phyloP scores from a whole-genome alignment of 2,113 vertebrate genomes.

The Brachionichthys hirsutus region DNA sequence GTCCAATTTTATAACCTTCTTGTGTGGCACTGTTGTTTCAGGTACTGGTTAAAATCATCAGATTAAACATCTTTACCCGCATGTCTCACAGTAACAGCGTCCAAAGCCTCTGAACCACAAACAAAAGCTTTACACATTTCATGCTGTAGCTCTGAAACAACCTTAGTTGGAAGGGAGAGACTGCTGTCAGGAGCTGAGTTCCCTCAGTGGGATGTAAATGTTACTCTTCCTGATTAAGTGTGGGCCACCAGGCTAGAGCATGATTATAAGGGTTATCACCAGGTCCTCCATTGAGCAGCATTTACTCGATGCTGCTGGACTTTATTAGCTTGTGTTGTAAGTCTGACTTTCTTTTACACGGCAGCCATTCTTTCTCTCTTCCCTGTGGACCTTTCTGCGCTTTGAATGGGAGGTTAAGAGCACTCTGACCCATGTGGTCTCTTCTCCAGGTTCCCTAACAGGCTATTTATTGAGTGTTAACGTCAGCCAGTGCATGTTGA shows the following conservation, averaged over 20 bases:
- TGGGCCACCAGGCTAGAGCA: constrained; percentile 21
- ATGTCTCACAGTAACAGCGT: not conserved
- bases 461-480: not conserved
- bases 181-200: constrained; percentile 10
- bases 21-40: not conserved
- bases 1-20: not conserved
- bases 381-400: not conserved
- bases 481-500: not conserved
- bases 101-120: constrained; percentile 4
- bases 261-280: constrained; percentile 41
- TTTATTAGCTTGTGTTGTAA: constrained; percentile 45
- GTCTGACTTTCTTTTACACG: constrained; percentile 19
- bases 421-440: not conserved
- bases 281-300: constrained; percentile 20
- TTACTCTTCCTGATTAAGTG: constrained; percentile 34
- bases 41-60: constrained; percentile 2
- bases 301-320: constrained; percentile 40
- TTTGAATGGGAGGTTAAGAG: constrained; percentile 15
- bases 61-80: not conserved
- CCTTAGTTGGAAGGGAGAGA: constrained; percentile 31
- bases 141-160: constrained; percentile 10
- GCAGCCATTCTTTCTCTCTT: constrained; percentile 5
- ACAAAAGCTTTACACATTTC: constrained; percentile 17
- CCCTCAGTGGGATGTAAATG: constrained; percentile 43
- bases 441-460: not conserved